These are phyloP conservation scores for Episyrphus balteatus DNA, from an alignment of 1,140 invertebrate species.

Conservation along the genomic window DNA sequence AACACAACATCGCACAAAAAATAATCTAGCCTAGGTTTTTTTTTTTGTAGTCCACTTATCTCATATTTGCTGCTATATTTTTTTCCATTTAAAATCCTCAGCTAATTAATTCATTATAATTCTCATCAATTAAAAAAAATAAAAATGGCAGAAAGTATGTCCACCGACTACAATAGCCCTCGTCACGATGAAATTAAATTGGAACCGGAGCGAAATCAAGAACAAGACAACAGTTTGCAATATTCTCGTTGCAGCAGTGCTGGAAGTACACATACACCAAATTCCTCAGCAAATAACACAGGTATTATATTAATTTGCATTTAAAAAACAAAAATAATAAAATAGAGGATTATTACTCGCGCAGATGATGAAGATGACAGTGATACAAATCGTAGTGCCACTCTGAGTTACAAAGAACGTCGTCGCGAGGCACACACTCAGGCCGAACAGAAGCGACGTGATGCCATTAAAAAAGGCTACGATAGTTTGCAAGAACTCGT, in stretches of 20 bases:
- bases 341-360: slow-evolving; percentile 12
- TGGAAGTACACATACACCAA: slow-evolving; percentile 69
- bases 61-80: too few species aligned
- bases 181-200: slow-evolving; percentile 41
- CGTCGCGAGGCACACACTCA: slow-evolving; percentile 91
- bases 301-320: slow-evolving; percentile 41
- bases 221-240: slow-evolving; percentile 40
- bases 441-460: slow-evolving; percentile 91
- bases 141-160: too few species aligned
- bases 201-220: slow-evolving; percentile 55
- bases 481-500: slow-evolving; percentile 84
- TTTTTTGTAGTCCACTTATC: too few species aligned
- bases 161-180: too few species aligned
- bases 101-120: too few species aligned
- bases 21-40: too few species aligned
- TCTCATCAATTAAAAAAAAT: too few species aligned
- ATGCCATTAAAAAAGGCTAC: slow-evolving; percentile 94
- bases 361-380: slow-evolving; percentile 70
- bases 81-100: too few species aligned
- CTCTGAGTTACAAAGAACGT: slow-evolving; percentile 84
- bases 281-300: slow-evolving; percentile 77
- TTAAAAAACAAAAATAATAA: slow-evolving; percentile 13
- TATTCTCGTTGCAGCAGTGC: slow-evolving; percentile 75
- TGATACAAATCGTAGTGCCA: slow-evolving; percentile 59
- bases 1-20: too few species aligned